Evolutionary conservation across 2,888 invertebrate genomes (phyloP).

Genomic region (Abrostola triplasia): DNA sequence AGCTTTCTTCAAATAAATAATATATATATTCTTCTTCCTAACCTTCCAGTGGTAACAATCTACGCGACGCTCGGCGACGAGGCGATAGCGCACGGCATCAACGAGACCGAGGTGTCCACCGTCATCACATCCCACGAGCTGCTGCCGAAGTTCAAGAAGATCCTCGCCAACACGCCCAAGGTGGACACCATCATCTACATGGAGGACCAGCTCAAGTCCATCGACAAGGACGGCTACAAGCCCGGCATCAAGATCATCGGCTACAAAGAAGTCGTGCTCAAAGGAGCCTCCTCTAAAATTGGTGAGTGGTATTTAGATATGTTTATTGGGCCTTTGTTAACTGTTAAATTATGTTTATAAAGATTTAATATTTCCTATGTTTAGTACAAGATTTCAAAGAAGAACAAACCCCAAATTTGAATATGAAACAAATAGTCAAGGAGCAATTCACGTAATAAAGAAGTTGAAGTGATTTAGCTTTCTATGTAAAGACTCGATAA

Average conservation of each 20-base stretch:
- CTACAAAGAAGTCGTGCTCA: slow-evolving; percentile 89
- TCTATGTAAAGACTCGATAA: no score
- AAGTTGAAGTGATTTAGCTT: no score
- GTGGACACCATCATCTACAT: slow-evolving; percentile 95
- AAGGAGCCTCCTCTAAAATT: slow-evolving; percentile 75
- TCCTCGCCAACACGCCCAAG: slow-evolving; percentile 91
- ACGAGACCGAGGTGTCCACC: slow-evolving; percentile 97
- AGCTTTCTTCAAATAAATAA: no score
- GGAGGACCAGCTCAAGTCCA: slow-evolving; percentile 94
- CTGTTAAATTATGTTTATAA: no score
- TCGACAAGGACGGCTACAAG: slow-evolving; percentile 92
- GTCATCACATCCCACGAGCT: slow-evolving; percentile 98
- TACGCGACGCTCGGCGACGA: slow-evolving; percentile 99
- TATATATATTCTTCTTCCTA: no score
- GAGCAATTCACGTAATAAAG: no score
- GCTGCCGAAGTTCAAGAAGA: slow-evolving; percentile 95
- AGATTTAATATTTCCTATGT: no score
- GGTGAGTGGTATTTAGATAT: slow-evolving; percentile 64
- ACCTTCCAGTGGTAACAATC: slow-evolving; percentile 94
- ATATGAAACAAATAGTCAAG: no score
- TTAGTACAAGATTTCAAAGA: no score
- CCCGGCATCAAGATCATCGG: slow-evolving; percentile 91
- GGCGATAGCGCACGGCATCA: slow-evolving; percentile 98
- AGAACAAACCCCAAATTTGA: no score
- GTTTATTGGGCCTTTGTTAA: not conserved